Base-by-base conservation (phyloP, 2,113 vertebrate species). In the Alligator mississippiensis region DNA sequence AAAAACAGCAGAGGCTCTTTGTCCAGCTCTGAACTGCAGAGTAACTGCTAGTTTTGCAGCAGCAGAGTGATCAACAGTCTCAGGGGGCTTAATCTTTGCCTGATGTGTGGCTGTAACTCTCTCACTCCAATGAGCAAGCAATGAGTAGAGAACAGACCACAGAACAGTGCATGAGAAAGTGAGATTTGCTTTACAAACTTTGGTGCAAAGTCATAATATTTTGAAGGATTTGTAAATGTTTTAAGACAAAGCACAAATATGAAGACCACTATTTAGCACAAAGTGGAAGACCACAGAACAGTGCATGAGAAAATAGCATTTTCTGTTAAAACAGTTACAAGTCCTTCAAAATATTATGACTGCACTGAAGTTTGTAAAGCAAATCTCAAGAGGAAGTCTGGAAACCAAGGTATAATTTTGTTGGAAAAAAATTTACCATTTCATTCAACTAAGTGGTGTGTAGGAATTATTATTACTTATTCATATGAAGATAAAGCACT, bases 391-490 rank as follows among this genome's bases (percentile, higher is more conserved):
- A 38, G 34, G 68, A 72, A 13, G 18, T 34, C 68, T 72, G 30
- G 66, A 87, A 95, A 92, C 2, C 0, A 3, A 93, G 83, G 18
- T 34, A 21, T 87, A 63, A 84, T 9, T 87, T 92, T 47, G 58
- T n/a, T n/a, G n/a, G n/a, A n/a, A n/a, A n/a, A n/a, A n/a, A n/a
- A n/a, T n/a, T n/a, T n/a, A n/a, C n/a, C n/a, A n/a, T n/a, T n/a
- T n/a, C n/a, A n/a, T n/a, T n/a, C n/a, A n/a, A n/a, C n/a, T n/a
- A n/a, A n/a, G n/a, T 89, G 82, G 11, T 64, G 59, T 84, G 27
- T 15, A 83, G 79, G 85, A 87, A 70, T 77, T 19, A 25, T 85
- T 91, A 58, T 94, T 95, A 88, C 87, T 93, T 87, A 90, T 88
- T 93, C 1, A 89, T 92, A 89, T 84, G 80, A 85, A 34, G 34